Evolutionary conservation across 2,888 invertebrate species (phyloP).

Genomic region (Apotomis turbidana): DNA sequence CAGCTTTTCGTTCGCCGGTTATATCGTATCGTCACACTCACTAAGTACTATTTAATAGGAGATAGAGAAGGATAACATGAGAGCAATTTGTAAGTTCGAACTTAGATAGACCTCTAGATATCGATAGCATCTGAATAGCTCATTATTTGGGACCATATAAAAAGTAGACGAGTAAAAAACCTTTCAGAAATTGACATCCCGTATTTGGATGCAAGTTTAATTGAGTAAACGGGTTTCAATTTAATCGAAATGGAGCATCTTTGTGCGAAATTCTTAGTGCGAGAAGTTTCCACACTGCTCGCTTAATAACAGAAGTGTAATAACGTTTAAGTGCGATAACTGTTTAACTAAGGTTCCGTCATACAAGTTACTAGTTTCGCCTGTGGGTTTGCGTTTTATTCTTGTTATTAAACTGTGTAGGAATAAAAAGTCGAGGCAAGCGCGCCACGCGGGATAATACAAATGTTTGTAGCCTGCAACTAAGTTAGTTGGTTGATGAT

Average conservation of each 20-base stretch:
- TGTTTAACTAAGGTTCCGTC: conserved; percentile 7
- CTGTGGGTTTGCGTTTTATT: too few species aligned
- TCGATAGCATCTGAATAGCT: conserved; percentile 51
- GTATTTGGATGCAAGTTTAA: conserved; percentile 36
- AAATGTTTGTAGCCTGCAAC: too few species aligned
- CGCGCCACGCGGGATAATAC: too few species aligned
- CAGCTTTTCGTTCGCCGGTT: too few species aligned
- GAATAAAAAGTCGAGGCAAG: too few species aligned
- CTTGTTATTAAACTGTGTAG: too few species aligned
- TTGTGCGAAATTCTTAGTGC: conserved; percentile 18
- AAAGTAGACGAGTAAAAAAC: conserved; percentile 51
- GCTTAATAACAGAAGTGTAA: conserved; percentile 20
- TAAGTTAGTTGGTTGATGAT: too few species aligned
- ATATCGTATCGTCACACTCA: too few species aligned
- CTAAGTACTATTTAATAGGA: too few species aligned
- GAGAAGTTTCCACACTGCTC: conserved; percentile 20
- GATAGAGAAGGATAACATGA: too few species aligned
- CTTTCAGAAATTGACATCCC: conserved; percentile 31
- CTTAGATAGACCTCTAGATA: conserved; percentile 40
- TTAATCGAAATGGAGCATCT: conserved; percentile 44
- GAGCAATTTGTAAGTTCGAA: too few species aligned
- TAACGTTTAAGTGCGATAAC: conserved; percentile 2
- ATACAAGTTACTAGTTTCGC: background rate
- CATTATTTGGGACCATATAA: conserved; percentile 48
- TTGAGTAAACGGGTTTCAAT: conserved; percentile 31